phyloP scores from a whole-genome alignment of 2,888 invertebrate species.

The Lissonota sp. region DNA sequence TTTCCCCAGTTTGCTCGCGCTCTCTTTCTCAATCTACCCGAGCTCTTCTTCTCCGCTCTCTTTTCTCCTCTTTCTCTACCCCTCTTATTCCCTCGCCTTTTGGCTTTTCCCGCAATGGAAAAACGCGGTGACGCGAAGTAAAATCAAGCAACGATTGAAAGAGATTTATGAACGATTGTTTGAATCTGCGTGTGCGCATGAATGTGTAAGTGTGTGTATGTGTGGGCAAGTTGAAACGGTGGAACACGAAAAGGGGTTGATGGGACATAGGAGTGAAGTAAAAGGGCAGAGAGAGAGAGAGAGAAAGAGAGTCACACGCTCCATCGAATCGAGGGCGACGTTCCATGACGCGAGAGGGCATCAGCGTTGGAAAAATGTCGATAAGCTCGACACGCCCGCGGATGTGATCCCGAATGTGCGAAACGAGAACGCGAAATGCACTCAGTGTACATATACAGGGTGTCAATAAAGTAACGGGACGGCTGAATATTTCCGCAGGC shows the following conservation, averaged over 20 bases:
- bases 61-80: conserved; percentile 27
- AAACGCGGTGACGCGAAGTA: conserved; percentile 55
- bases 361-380: conserved; percentile 70
- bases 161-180: conserved; percentile 66
- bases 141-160: conserved; percentile 64
- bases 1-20: conserved; percentile 12
- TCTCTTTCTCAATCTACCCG: conserved; percentile 43
- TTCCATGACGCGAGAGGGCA: conserved; percentile 58
- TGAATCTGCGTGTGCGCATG: conserved; percentile 17
- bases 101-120: conserved; percentile 47
- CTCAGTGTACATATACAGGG: neutral
- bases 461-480: too few relatives aligned
- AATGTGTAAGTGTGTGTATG: neutral
- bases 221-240: conserved; percentile 43
- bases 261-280: neutral
- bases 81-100: conserved; percentile 26
- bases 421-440: conserved; percentile 57
- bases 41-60: conserved; percentile 28
- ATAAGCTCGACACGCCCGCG: conserved; percentile 60
- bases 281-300: neutral
- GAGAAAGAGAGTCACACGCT: conserved; percentile 58
- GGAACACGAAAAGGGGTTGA: conserved; percentile 20
- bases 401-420: conserved; percentile 61
- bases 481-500: too few relatives aligned
- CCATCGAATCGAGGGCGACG: conserved; percentile 66